Evolutionary conservation across 2,797 vertebrate species (phyloP), one percentile per base, ranked within the genome.

Genomic region (Pterois miles): DNA sequence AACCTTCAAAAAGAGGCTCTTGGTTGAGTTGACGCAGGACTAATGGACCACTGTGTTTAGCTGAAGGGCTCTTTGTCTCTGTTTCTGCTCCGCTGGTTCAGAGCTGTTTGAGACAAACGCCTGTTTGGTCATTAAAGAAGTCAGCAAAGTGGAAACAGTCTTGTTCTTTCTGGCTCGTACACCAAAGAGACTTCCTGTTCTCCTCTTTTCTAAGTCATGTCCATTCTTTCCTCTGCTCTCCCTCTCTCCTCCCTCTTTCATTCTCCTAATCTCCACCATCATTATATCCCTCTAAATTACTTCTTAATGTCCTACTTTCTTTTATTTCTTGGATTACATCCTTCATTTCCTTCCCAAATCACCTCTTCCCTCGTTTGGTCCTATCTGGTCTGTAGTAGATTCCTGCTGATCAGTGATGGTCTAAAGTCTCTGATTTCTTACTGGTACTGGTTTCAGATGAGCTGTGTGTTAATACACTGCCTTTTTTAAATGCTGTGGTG

Each of bases 51-150:
- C 56, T 25, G 38, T 12, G 60, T 76, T 77, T 2, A 23, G 74
- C 72, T 76, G 78, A 71, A 22, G 5, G 18, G 29, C 0, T 3
- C 3, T 14, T n/a, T 59, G 43, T 33, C 11, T 59, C n/a, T 25
- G 22, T 65, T 58, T 68, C 52, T 25, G 69, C 65, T 65, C 36
- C 12, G 4, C 1, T 48, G 23, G 20, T 14, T 64, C 20, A 1
- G 57, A 10, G 71, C 57, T 33, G 50, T 22, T 79, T 23, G 46
- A 69, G 12, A 31, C 56, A 20, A 36, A 60, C 4, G 8, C 4
- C 68, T 33, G 72, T 54, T 40, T 75, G 73, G 6, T 75, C 74
- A 68, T 88, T 88, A 80, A 34, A 71, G 65, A 76, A 54, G 56
- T 81, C 80, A 65, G 69, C 31, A 65, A 36, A 81, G 75, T 72